These are phyloP conservation scores for Tetramorium parvispinum DNA, from an alignment of 1,140 invertebrate species.

Conservation along the genomic window DNA sequence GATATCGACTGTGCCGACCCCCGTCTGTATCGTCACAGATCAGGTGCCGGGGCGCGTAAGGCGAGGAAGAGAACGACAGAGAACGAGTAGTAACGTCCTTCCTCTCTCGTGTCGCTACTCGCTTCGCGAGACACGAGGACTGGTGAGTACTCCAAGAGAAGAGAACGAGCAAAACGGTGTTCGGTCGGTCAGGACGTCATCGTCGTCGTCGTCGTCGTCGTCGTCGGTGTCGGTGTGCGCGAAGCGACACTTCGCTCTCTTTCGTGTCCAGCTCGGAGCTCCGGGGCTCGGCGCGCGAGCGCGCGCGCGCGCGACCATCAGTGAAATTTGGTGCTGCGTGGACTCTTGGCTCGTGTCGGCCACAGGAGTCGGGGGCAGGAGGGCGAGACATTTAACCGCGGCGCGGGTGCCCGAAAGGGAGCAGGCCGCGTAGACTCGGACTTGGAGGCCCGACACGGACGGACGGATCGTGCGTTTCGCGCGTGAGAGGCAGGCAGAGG, in stretches of 20 bases:
- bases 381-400: background rate
- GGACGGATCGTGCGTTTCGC: conserved; percentile 38
- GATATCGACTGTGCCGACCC: conserved; percentile 21
- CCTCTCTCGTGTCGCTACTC: background rate
- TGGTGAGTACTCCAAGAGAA: background rate
- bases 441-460: background rate
- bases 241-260: too few relatives aligned
- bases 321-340: background rate
- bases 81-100: too few relatives aligned
- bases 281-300: background rate
- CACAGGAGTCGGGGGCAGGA: background rate
- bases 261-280: too few relatives aligned
- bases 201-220: background rate
- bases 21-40: conserved; percentile 16
- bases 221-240: background rate
- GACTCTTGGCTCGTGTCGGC: background rate
- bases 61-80: conserved; percentile 2
- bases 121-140: conserved; percentile 6
- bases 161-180: background rate
- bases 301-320: background rate
- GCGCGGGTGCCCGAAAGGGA: background rate
- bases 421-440: background rate
- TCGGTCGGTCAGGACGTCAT: conserved; percentile 12
- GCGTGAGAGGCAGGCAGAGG: conserved; percentile 1
- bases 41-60: background rate